These are phyloP conservation scores for Chymomyza costata DNA, from an alignment of 1,140 invertebrate genomes.

Conservation along the genomic window DNA sequence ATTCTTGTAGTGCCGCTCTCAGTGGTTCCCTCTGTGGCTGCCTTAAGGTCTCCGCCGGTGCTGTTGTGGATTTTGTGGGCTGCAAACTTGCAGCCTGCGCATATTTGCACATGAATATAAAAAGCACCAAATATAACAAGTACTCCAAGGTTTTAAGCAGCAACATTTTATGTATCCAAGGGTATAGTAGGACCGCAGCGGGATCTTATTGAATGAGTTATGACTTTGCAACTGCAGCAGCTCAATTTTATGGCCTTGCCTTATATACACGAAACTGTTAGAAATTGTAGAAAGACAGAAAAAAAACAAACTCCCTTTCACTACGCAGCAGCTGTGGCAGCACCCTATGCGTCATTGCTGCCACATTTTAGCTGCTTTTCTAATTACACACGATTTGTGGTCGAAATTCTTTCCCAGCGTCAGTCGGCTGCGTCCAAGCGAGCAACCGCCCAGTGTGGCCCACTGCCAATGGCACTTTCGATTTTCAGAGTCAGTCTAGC, in stretches of 20 bases:
- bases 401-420: constrained; percentile 70
- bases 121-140: constrained; percentile 55
- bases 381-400: constrained; percentile 70
- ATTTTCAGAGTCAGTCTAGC: constrained; percentile 55
- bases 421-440: constrained; percentile 63
- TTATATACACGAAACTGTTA: constrained; percentile 46
- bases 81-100: constrained; percentile 49
- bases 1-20: constrained; percentile 76
- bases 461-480: constrained; percentile 54
- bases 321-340: constrained; percentile 28
- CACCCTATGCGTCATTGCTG: constrained; percentile 44
- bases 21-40: constrained; percentile 21
- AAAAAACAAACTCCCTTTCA: constrained; percentile 51
- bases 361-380: constrained; percentile 45
- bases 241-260: constrained; percentile 42
- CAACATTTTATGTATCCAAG: constrained; percentile 56
- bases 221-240: constrained; percentile 40
- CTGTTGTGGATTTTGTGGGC: constrained; percentile 23
- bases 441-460: constrained; percentile 33
- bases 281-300: constrained; percentile 11
- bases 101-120: constrained; percentile 58
- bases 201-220: constrained; percentile 30
- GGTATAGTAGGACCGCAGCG: constrained; percentile 5
- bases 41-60: constrained; percentile 26
- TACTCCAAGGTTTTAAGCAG: constrained; percentile 61